phyloP scores from a whole-genome alignment of 2,888 invertebrate genomes.

The Sesia bembeciformis region DNA sequence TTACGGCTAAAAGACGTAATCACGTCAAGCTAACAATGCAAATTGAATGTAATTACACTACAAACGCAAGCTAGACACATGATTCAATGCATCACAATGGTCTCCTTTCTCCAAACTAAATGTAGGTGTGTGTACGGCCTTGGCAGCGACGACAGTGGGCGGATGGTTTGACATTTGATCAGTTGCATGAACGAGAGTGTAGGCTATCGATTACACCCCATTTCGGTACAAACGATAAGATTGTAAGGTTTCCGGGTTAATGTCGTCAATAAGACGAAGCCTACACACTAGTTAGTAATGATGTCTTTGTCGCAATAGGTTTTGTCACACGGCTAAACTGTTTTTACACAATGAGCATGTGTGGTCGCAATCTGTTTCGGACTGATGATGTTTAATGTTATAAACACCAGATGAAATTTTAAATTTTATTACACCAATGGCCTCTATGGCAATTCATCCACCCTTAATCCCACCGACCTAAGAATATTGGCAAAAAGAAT shows the following conservation, averaged over 20 bases:
- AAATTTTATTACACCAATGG: no score
- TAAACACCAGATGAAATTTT: no score
- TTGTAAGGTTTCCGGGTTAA: background rate
- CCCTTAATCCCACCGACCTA: no score
- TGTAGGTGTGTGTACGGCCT: slow-evolving; percentile 57
- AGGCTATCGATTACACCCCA: slow-evolving; percentile 1
- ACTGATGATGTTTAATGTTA: no score
- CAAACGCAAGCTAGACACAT: slow-evolving; percentile 17
- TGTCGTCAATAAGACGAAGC: background rate
- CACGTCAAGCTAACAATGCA: slow-evolving; percentile 30
- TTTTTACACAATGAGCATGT: no score
- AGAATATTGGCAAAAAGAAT: no score
- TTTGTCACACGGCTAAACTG: no score
- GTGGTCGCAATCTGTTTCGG: no score
- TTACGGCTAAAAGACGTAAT: slow-evolving; percentile 12
- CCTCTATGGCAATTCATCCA: no score
- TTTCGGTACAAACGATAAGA: background rate
- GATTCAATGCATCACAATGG: slow-evolving; percentile 48
- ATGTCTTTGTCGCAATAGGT: background rate
- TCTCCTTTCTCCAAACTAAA: slow-evolving; percentile 59
- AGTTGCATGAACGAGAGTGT: slow-evolving; percentile 5
- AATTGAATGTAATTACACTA: slow-evolving; percentile 31
- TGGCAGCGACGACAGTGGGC: slow-evolving; percentile 22
- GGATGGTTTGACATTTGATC: slow-evolving; percentile 15
- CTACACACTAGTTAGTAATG: background rate